Percentiles rank a stretch among this genome's conserved stretches.
These are phyloP conservation scores for Xenopus borealis DNA, from an alignment of 2,113 vertebrate genomes.

Conservation along the genomic window DNA sequence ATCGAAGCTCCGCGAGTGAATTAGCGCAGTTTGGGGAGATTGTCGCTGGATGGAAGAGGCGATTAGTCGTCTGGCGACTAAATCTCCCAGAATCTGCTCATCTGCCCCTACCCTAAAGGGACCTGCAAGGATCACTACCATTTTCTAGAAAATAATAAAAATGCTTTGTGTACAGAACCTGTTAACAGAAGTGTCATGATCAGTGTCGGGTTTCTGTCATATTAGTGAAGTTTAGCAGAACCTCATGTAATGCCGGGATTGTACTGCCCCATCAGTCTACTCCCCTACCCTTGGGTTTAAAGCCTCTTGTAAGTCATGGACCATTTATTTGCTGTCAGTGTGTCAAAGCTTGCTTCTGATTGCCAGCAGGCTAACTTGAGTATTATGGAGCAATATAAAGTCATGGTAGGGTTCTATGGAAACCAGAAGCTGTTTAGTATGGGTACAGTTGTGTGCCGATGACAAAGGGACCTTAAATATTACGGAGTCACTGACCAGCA, in stretches of 20 bases:
- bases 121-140: no score
- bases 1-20: no score
- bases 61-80: no score
- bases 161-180: no score
- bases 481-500: slow-evolving; percentile 50
- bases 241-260: no score
- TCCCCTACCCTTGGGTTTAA: not conserved
- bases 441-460: slow-evolving; percentile 51
- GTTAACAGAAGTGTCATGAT: no score
- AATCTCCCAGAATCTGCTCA: no score
- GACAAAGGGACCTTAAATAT: slow-evolving; percentile 41
- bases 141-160: no score
- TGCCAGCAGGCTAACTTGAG: slow-evolving; percentile 42
- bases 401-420: slow-evolving; percentile 41
- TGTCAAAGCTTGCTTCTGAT: slow-evolving; percentile 47
- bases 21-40: no score
- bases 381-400: slow-evolving; percentile 17
- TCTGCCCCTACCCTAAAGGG: no score
- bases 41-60: no score
- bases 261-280: not conserved
- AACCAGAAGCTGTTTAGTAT: slow-evolving; percentile 45
- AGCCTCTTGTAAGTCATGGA: slow-evolving; percentile 46
- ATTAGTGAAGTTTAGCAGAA: not conserved
- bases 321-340: slow-evolving; percentile 49
- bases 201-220: not conserved